A percentile compares a stretch with the other conserved stretches of the same genome.
These are phyloP conservation scores for Delia radicum DNA, from an alignment of 1,140 invertebrate genomes.

Conservation along the genomic window DNA sequence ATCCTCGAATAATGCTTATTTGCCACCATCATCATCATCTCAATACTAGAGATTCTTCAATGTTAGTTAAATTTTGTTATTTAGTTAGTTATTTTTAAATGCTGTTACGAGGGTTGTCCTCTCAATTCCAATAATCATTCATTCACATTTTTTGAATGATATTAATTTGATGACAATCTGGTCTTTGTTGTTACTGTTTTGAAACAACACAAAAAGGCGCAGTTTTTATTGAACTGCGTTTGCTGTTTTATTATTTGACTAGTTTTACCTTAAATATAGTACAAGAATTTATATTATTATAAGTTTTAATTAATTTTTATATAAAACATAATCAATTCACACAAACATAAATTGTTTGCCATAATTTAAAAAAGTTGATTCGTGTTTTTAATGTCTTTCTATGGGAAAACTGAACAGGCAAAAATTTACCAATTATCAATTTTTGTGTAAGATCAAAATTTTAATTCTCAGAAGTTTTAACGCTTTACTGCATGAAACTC, in stretches of 20 bases:
- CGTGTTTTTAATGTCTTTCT: no score
- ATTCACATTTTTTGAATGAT: neutral
- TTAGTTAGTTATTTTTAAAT: conserved; percentile 43
- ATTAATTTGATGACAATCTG: neutral
- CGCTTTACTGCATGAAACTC: no score
- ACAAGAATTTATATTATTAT: neutral
- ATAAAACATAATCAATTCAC: neutral
- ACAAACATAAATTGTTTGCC: neutral
- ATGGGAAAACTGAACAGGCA: no score
- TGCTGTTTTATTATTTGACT: neutral
- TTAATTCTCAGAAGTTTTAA: no score
- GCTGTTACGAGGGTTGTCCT: conserved; percentile 22
- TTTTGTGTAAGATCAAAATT: no score
- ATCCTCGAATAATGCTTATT: conserved; percentile 34
- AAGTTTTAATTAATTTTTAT: neutral
- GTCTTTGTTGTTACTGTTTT: neutral
- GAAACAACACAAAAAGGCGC: no score
- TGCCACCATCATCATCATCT: conserved; percentile 41
- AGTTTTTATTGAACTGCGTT: no score
- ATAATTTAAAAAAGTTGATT: neutral
- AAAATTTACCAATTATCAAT: no score
- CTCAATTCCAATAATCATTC: neutral
- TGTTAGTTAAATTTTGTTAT: conserved; percentile 30
- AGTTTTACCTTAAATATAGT: neutral
- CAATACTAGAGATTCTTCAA: conserved; percentile 49